Evolutionary conservation across 2,888 invertebrate genomes (phyloP).

Genomic region (Eupithecia subfuscata): DNA sequence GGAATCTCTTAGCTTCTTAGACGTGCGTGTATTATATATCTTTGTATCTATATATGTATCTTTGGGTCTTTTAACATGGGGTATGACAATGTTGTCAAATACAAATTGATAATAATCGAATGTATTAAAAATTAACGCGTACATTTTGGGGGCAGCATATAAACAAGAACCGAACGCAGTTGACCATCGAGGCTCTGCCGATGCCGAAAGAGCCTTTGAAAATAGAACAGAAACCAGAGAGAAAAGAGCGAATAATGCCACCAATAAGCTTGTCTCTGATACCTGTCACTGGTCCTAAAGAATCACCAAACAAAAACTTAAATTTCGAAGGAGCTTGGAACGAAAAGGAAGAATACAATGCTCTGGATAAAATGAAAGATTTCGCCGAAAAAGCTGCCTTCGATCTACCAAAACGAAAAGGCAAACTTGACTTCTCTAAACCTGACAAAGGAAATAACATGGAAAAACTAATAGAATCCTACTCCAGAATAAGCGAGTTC

Average conservation of each 20-base stretch:
- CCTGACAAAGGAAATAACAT: constrained; percentile 65
- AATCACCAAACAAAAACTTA: constrained; percentile 68
- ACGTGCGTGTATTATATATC: constrained; percentile 67
- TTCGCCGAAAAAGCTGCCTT: constrained; percentile 81
- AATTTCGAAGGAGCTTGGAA: constrained; percentile 68
- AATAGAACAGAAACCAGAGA: constrained; percentile 66
- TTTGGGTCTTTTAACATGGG: constrained; percentile 51
- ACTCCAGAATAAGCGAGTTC: constrained; percentile 78
- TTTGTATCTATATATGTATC: constrained; percentile 57
- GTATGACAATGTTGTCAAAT: constrained; percentile 80
- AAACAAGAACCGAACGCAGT: constrained; percentile 80
- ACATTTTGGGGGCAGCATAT: constrained; percentile 77
- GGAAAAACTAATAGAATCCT: constrained; percentile 74
- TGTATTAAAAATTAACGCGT: constrained; percentile 46
- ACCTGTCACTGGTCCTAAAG: constrained; percentile 73
- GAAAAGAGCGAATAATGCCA: constrained; percentile 74
- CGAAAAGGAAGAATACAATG: constrained; percentile 77
- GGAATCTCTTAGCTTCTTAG: constrained; percentile 74
- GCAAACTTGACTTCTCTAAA: constrained; percentile 67
- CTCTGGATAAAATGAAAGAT: constrained; percentile 80
- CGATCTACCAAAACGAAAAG: constrained; percentile 73
- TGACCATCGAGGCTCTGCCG: constrained; percentile 78
- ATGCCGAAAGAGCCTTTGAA: constrained; percentile 72
- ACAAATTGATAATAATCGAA: constrained; percentile 80
- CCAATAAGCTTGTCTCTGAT: constrained; percentile 79